Evolutionary conservation across 2,888 invertebrate species (phyloP).

Genomic region (Oscheius myriophilus): DNA sequence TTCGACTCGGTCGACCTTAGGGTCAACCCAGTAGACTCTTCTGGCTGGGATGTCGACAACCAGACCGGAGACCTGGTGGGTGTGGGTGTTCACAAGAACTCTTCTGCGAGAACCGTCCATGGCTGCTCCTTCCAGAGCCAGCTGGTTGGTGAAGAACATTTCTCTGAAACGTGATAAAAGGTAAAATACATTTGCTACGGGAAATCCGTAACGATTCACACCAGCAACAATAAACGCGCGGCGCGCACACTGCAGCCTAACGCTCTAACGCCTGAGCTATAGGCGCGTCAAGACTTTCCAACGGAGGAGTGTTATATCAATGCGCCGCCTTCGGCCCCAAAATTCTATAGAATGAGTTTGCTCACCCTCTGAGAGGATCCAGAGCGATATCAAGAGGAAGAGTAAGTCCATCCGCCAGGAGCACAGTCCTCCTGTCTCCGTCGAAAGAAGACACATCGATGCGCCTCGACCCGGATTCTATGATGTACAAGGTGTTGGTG

Average conservation of each 20-base stretch:
- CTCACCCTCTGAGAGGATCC: constrained; percentile 86
- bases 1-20: constrained; percentile 91
- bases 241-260: too few relatives aligned
- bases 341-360: constrained; percentile 3
- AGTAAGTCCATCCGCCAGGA: constrained; percentile 88
- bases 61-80: constrained; percentile 81
- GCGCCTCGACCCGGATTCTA: constrained; percentile 77
- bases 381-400: constrained; percentile 89
- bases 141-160: constrained; percentile 76
- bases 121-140: constrained; percentile 82
- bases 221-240: too few relatives aligned
- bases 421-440: constrained; percentile 87
- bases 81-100: constrained; percentile 88
- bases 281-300: too few relatives aligned
- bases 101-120: constrained; percentile 90
- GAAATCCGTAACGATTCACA: not conserved
- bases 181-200: not conserved
- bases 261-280: too few relatives aligned
- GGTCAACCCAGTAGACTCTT: constrained; percentile 95
- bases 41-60: constrained; percentile 89
- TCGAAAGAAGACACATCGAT: constrained; percentile 90
- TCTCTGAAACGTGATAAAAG: constrained; percentile 69
- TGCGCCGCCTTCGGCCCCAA: too few relatives aligned
- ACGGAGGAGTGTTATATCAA: constrained; percentile 3
- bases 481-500: constrained; percentile 86